These are phyloP conservation scores for Calliopum simillimum DNA, from an alignment of 2,888 invertebrate species.

Conservation along the genomic window DNA sequence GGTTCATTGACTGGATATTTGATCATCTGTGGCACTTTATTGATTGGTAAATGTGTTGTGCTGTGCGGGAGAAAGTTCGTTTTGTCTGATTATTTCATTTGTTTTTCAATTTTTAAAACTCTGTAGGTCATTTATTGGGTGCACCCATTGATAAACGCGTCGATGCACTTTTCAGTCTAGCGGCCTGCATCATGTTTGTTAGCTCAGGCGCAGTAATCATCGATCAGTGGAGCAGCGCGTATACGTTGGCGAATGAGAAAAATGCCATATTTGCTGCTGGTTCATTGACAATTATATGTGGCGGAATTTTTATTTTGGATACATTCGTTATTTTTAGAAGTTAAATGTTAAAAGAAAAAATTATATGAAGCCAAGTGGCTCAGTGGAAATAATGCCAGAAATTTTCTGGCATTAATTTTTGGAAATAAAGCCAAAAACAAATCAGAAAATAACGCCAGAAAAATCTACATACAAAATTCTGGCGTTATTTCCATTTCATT, in stretches of 20 bases:
- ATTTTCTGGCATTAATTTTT: too few relatives aligned
- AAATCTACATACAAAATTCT: too few relatives aligned
- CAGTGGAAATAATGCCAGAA: not conserved
- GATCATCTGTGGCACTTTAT: slow-evolving; percentile 55
- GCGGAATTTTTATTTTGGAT: slow-evolving; percentile 55
- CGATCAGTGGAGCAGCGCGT: slow-evolving; percentile 52
- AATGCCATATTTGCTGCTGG: slow-evolving; percentile 53
- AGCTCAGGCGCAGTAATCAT: slow-evolving; percentile 56
- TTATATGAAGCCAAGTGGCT: not conserved
- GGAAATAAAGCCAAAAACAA: too few relatives aligned
- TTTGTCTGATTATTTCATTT: not conserved
- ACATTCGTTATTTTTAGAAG: slow-evolving; percentile 54
- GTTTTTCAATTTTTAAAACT: not conserved
- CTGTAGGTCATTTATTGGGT: slow-evolving; percentile 55
- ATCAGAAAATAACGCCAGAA: too few relatives aligned
- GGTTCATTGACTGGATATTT: slow-evolving; percentile 58
- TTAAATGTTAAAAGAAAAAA: slow-evolving; percentile 22
- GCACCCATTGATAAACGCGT: slow-evolving; percentile 56
- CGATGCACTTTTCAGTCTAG: slow-evolving; percentile 55
- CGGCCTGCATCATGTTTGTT: slow-evolving; percentile 54
- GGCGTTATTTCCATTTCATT: too few relatives aligned
- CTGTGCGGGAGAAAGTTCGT: not conserved
- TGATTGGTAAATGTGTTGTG: slow-evolving; percentile 54
- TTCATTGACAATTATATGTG: slow-evolving; percentile 53
- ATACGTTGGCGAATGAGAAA: slow-evolving; percentile 47